Evolutionary conservation across 2,888 invertebrate genomes (phyloP).

Genomic region (Andrena fulva): DNA sequence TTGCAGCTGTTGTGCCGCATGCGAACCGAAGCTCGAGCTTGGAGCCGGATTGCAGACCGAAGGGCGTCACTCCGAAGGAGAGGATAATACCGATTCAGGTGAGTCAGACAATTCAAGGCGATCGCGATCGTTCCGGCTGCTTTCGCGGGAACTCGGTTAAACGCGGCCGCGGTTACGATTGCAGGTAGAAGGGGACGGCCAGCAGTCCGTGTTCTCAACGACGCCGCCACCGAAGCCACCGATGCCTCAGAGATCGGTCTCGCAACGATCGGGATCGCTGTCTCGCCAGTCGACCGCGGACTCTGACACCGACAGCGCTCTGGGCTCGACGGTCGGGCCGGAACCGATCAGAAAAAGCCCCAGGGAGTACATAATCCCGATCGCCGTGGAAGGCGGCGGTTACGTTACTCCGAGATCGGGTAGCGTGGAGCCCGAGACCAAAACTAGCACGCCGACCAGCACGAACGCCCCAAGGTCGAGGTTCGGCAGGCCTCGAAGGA

Average conservation of each 20-base stretch:
- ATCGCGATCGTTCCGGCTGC: background rate
- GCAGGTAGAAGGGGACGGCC: constrained; percentile 78
- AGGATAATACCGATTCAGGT: constrained; percentile 89
- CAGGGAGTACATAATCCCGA: constrained; percentile 96
- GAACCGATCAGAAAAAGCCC: constrained; percentile 95
- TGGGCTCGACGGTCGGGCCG: constrained; percentile 85
- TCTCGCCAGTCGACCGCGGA: constrained; percentile 89
- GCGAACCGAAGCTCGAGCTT: constrained; percentile 86
- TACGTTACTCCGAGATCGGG: constrained; percentile 92
- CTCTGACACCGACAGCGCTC: constrained; percentile 89
- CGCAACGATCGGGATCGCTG: constrained; percentile 85
- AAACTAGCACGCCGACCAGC: constrained; percentile 86
- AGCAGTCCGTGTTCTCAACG: constrained; percentile 71
- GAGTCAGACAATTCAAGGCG: too few species aligned
- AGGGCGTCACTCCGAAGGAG: constrained; percentile 85
- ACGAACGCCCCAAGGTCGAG: constrained; percentile 84
- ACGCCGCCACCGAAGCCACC: constrained; percentile 85
- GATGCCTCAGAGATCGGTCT: constrained; percentile 85
- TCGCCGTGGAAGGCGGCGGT: constrained; percentile 95
- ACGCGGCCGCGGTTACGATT: constrained; percentile 22
- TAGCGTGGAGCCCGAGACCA: constrained; percentile 91
- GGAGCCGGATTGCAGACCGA: constrained; percentile 85
- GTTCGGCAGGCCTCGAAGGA: constrained; percentile 87
- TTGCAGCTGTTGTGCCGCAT: constrained; percentile 84
- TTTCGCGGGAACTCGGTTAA: background rate